Evolutionary conservation across 2,888 invertebrate species (phyloP), one percentile per base, ranked within the genome.

Genomic region (Spodoptera exigua): DNA sequence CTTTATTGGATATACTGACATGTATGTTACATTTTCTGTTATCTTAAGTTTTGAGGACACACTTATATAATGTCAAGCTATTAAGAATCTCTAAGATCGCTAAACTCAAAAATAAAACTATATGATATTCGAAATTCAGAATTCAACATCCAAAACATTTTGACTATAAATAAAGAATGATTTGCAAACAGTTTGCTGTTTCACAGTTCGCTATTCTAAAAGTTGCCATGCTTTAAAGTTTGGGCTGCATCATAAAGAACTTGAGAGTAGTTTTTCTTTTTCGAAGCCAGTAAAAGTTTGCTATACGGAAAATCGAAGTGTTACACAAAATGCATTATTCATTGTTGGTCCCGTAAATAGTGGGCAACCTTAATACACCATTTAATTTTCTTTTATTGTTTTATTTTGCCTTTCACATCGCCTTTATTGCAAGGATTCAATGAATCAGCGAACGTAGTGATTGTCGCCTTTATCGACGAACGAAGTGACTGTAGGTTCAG

Each of bases 241-340:
- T 44, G 40, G 32, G 55, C 54, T 45, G 12, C 54, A 34, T 54
- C 53, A 37, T 21, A 55, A 40, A 43, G 12, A 17, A 60, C 39
- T 51, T 54, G 32, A 3, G 1, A 54, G 35, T 69, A 63, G 69
- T 58, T 68, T 61, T 48, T 47, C 37, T 36, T 36, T 51, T 41
- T 10, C 14, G 59, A 41, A 39, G 21, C 39, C 34, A n/a, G 27
- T 47, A 17, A 44, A 46, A 48, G 47, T 58, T 51, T 34, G 37
- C 14, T 18, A 35, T 39, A 32, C 14, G 39, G n/a, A 40, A 40
- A 54, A 54, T 3, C 16, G 18, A 13, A 16, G 32, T 55, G 32
- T 66, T 48, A 48, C 17, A 40, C 18, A 49, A 40, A 44, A 60
- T 43, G 16, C 39, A 60, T 57, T 67, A 62, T 57, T 58, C 39